Base-by-base conservation (phyloP, 1,140 invertebrate species). In the Uloborus diversus region DNA sequence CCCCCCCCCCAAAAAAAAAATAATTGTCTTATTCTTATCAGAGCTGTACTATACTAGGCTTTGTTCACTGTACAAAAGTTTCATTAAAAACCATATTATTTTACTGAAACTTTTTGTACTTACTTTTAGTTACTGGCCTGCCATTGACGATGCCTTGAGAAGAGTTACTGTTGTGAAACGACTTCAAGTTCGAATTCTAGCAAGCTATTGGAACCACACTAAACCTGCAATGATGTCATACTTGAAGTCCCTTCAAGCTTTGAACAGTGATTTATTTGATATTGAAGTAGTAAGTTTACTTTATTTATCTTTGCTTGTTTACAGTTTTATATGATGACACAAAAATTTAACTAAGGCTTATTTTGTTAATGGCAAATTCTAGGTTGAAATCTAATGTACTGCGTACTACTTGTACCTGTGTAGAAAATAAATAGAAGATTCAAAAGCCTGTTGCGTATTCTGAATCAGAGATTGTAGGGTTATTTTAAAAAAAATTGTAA, bases 141-240 rank as follows among this genome's bases (percentile, higher is more conserved):
- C 91, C 3, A 96, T 99, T 81, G 97, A 99, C 85, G 90, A 96
- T 88, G 93, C 93, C 1, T 86, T 99, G 7, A 89, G 92, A 79
- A 86, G 87, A 30, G 96, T 94, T 1, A 95, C 95, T 0, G 88
- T 98, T 37, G 92, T 97, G 71, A 88, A 92, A 20, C 89, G 90
- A 79, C 91, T 99, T 14, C 86, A 90, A 49, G 90, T 99, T 1
- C 90, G 90, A 79, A 85, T 99, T 78, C 88, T 99, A 25, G 92
- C 95, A 25, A 95, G 95, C 76, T 91, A 91, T 86, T 99, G 97
- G 96, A 91, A 92, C 65, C 93, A 98, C 87, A 95, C 95, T 0
- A 87, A 90, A 83, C 86, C 90, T 25, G 90, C 86, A 2, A 93
- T 96, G 87, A 89, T 91, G 49, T 88, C 91, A 83, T 98, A 93